Evolutionary conservation across 1,140 invertebrate species (phyloP), one percentile per base, ranked within the genome.

Genomic region (Gonatopus flavifemur): DNA sequence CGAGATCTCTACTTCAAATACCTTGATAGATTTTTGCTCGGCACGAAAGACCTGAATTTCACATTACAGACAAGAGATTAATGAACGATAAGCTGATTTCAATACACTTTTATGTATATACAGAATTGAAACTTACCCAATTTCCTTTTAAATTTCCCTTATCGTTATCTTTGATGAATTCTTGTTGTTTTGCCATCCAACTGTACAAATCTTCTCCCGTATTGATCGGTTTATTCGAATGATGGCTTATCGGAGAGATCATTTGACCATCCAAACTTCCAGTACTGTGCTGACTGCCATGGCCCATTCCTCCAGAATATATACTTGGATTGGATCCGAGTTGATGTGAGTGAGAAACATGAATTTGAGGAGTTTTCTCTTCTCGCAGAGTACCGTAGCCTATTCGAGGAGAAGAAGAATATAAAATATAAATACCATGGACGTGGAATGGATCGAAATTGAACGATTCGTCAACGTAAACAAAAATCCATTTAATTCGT

Each of bases 101-200:
- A 37, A 18, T 8, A 12, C 15, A 35, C 15, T 9, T 35, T 12
- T 12, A 9, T 13, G 20, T 52, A 15, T 30, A 30, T 25, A 44
- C 9, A 9, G 12, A 37, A 46, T 22, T 16, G 22, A 52, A 7
- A 49, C 59, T 59, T 63, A 78, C 77, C 76, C 76, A 79, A 49
- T 80, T 79, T 55, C 72, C 75, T 49, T 73, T 76, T 12, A 77
- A 62, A 49, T 71, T 77, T 66, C 56, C 72, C 66, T 77, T 75
- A 25, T 73, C 76, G 33, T 71, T 70, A 46, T 76, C 70, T 24
- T 81, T 82, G 16, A 79, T 82, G 52, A 80, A 85, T 52, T 86
- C 85, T 68, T 95, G 91, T 60, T 96, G 93, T 64, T 93, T 90
- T 0, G 90, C 90, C 93, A 96, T 96, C 94, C 94, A 96, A 52